phyloP scores from a whole-genome alignment of 2,797 vertebrate genomes.

The Sebastes ruberrimus region DNA sequence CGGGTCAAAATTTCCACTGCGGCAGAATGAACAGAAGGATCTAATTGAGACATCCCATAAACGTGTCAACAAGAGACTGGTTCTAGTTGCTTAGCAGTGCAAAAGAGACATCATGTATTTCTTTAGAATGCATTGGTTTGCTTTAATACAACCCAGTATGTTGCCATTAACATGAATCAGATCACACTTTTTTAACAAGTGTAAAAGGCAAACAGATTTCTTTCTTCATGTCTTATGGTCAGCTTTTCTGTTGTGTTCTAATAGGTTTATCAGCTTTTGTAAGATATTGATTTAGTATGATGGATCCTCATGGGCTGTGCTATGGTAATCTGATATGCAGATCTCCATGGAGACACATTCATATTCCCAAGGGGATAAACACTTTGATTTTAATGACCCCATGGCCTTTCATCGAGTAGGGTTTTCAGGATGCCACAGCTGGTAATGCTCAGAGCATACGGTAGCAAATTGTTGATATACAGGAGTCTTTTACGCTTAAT shows the following conservation, averaged over 20 bases:
- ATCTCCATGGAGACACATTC: constrained; percentile 30
- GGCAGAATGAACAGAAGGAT: neutral
- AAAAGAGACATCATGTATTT: neutral
- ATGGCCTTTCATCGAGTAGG: neutral
- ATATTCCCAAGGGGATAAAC: constrained; percentile 15
- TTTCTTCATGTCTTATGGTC: neutral
- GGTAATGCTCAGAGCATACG: neutral
- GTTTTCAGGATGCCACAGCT: neutral
- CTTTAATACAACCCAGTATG: neutral
- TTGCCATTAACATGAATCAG: neutral
- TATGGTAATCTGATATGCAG: constrained; percentile 30
- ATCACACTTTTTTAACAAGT: neutral
- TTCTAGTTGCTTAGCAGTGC: neutral
- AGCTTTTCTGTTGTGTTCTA: neutral
- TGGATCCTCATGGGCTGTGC: constrained; percentile 1
- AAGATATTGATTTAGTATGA: constrained; percentile 22
- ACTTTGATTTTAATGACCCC: constrained; percentile 32
- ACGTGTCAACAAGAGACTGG: neutral
- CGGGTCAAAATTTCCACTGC: neutral
- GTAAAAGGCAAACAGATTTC: neutral
- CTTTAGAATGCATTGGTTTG: neutral
- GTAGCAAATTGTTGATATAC: neutral
- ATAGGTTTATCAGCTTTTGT: neutral
- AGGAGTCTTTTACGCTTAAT: neutral
- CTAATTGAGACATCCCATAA: neutral